Evolutionary conservation across 2,797 vertebrate species (phyloP).

Genomic region (Siniperca undulata): DNA sequence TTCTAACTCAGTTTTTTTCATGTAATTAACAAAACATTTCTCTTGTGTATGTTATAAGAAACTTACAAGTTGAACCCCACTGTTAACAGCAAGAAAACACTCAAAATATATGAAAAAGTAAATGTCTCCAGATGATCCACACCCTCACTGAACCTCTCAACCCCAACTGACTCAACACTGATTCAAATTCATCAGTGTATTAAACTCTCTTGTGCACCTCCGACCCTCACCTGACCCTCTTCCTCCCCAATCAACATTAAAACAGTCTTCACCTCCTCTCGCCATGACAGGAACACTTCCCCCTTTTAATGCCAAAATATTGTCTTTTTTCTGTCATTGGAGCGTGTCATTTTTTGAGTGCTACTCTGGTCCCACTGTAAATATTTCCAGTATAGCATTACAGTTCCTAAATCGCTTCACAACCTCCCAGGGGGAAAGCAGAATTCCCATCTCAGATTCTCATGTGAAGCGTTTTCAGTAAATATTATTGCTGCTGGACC

Average conservation of each 20-base stretch:
- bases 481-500: constrained; percentile 76
- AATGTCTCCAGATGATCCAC: constrained; percentile 33
- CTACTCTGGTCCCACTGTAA: constrained; percentile 71
- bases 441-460: constrained; percentile 80
- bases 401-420: constrained; percentile 71
- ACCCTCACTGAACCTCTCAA: constrained; percentile 61
- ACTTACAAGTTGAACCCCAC: neutral
- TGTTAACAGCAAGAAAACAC: constrained; percentile 28
- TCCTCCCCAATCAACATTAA: constrained; percentile 33
- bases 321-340: constrained; percentile 56
- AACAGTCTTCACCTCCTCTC: constrained; percentile 23
- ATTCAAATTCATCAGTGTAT: constrained; percentile 40
- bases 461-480: constrained; percentile 65
- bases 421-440: constrained; percentile 66
- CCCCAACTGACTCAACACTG: constrained; percentile 36
- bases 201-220: constrained; percentile 23
- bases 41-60: constrained; percentile 6
- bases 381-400: constrained; percentile 80
- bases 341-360: constrained; percentile 60
- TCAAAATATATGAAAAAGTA: neutral
- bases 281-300: constrained; percentile 3
- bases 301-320: constrained; percentile 53
- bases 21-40: neutral
- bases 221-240: constrained; percentile 45
- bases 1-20: neutral